Conservation (phyloP, 2,113 vertebrate genomes). For the Nerophis lumbriciformis region DNA sequence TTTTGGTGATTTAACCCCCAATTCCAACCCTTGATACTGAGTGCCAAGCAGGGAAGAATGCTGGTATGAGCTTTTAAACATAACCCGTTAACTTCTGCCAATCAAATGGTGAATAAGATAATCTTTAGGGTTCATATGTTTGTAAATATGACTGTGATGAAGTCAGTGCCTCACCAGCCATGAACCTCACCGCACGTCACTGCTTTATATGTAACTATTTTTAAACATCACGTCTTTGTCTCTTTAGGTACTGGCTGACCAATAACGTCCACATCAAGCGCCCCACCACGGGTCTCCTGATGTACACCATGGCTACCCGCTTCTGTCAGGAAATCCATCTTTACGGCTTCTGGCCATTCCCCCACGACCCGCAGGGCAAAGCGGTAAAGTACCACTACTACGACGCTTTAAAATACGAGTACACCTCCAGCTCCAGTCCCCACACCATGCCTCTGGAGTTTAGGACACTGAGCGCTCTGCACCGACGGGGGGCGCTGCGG, state of each 20-base stretch:
- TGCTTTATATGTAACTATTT: neutral
- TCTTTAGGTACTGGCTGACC: constrained; percentile 89
- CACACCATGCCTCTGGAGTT: constrained; percentile 98
- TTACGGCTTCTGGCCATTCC: constrained; percentile 96
- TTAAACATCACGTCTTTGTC: constrained; percentile 8
- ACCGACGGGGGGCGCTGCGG: constrained; percentile 89
- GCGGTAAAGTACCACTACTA: constrained; percentile 97
- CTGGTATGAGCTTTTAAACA: no score
- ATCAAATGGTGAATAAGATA: no score
- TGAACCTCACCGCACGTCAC: no score
- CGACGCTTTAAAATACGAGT: constrained; percentile 87
- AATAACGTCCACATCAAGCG: constrained; percentile 95
- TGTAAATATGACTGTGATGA: no score
- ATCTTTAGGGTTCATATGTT: no score
- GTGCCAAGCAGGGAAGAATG: no score
- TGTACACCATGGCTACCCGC: constrained; percentile 94
- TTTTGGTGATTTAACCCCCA: no score
- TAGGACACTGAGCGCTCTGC: constrained; percentile 85
- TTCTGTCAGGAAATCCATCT: constrained; percentile 95
- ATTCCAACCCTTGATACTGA: no score
- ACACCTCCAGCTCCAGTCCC: constrained; percentile 88
- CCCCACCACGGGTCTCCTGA: constrained; percentile 91
- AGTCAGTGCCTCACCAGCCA: no score
- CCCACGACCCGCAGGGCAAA: constrained; percentile 77
- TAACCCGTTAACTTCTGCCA: no score